Base-by-base conservation (phyloP, 1,140 invertebrate genomes). In the Dendrolimus kikuchii region DNA sequence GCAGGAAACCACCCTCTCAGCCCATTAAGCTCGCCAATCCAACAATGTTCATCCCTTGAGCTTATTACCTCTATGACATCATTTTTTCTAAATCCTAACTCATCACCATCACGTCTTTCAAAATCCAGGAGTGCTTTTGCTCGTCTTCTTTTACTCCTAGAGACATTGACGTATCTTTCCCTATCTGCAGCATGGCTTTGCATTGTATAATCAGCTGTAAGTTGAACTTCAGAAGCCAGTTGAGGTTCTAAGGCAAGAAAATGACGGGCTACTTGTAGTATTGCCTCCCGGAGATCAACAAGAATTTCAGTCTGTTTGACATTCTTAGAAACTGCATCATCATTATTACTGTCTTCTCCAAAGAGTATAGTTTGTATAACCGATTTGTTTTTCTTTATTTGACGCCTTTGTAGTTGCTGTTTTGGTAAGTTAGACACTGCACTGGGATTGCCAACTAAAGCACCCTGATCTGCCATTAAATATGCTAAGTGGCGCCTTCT, bases 11-110 rank as follows among this genome's bases (percentile, higher is more conserved):
- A 99, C 42, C 98, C 98, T 80, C 96, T 89, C 40, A 99, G 82
- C 3, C 98, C 98, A 91, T 99, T 99, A 3, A 99, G 82, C 87
- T 99, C 99, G 47, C 99, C 99, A 59, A 99, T 94, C 99, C 99
- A 99, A 83, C 99, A 99, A 82, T 99, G 98, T 78, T 99, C 99
- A 89, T 99, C 99, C 81, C 97, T 97, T 75, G 98, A 96, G 72
- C 96, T 98, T 38, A 99, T 94, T 40, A 99, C 96, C 46, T 96
- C 98, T 45, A 99, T 99, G 9, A 99, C 96, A 87, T 99, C 98
- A 90, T 99, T 99, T 87, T 98, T 98, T 49, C 97, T 90, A 86
- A 99, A 99, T 38, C 98, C 98, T 37, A 99, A 88, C 88, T 99
- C 99, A 89, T 99, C 98, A 75, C 99, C 97, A 88, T 99, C 98